phyloP scores from a whole-genome alignment of 2,797 vertebrate genomes.

The Adelosebastes latens region DNA sequence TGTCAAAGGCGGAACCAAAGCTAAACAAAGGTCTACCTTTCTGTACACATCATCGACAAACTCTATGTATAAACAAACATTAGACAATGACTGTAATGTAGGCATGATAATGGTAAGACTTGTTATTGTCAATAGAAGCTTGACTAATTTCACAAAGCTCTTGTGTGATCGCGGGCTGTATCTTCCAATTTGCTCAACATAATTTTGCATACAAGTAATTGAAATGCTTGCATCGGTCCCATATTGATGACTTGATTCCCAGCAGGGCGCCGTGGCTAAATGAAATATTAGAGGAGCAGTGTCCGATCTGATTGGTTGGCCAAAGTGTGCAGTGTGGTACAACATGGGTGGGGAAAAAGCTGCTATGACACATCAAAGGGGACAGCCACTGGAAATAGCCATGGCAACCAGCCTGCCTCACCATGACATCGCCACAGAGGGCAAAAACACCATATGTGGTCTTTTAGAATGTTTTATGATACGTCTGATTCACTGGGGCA shows the following conservation, averaged over 20 bases:
- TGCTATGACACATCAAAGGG: constrained; percentile 58
- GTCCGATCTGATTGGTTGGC: constrained; percentile 7
- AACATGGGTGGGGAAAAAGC: constrained; percentile 14
- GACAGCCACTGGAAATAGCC: constrained; percentile 30
- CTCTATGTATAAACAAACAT: not conserved
- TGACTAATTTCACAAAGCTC: not conserved
- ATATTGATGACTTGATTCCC: not conserved
- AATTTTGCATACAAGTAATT: not conserved
- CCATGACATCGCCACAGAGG: constrained; percentile 39
- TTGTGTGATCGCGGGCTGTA: not conserved
- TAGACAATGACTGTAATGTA: not conserved
- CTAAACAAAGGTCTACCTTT: not conserved
- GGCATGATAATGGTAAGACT: too few relatives aligned
- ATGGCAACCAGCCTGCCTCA: constrained; percentile 60
- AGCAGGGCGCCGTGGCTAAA: not conserved
- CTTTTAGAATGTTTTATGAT: constrained; percentile 32
- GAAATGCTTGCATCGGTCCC: not conserved
- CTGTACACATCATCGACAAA: not conserved
- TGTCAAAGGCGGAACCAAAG: not conserved
- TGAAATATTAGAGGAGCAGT: not conserved
- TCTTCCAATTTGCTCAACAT: not conserved
- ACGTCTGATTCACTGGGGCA: constrained; percentile 13
- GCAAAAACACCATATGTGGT: constrained; percentile 25
- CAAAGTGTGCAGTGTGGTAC: not conserved
- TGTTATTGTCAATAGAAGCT: not conserved